Evolutionary conservation across 2,888 invertebrate genomes (phyloP), one percentile per base, ranked within the genome.

Genomic region (Drosophila glabriapex): DNA sequence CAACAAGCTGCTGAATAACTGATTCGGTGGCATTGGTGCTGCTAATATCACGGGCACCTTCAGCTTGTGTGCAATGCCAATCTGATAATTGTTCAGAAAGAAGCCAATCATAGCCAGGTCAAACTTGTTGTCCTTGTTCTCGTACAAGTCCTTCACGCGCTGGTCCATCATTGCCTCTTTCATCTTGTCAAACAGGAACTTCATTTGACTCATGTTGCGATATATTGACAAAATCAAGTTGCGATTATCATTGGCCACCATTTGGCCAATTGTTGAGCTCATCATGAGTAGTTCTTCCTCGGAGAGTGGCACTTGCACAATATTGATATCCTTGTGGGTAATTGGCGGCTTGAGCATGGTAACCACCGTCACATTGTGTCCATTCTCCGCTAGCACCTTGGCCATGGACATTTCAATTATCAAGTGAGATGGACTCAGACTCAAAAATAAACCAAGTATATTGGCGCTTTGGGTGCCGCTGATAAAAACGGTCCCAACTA

Each of bases 321-420:
- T 50, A 3, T 78, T 72, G 3, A 90, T 83, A 4, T 74, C 68
- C 22, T 83, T 81, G 56, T 91, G 88, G 1, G 39, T 81, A 4
- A 92, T 74, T 0, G 68, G 49, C 5, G 93, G 83, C n/a, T 89
- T 82, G 1, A 90, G 41, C 0, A 83, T 67, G 1, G 90, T 89
- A 0, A 93, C 83, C 22, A 93, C 90, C 0, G 93, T 93, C 28
- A 93, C 89, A 81, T 93, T 91, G 55, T 93, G 93, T 0, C 93
- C 93, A 31, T 73, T 65, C 50, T 92, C 92, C 0, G 90, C 90
- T 56, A 93, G 62, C 12, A 82, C 85, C 62, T 90, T 90, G 0
- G 78, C 85, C 39, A 90, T 59, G 0, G 92, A 82, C 90, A 92
- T 90, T 19, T 92, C 88, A 2, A 93, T 71, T 31, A 93, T 91